Conservation (phyloP, 2,113 vertebrate genomes). For the Bagarius yarrelli region DNA sequence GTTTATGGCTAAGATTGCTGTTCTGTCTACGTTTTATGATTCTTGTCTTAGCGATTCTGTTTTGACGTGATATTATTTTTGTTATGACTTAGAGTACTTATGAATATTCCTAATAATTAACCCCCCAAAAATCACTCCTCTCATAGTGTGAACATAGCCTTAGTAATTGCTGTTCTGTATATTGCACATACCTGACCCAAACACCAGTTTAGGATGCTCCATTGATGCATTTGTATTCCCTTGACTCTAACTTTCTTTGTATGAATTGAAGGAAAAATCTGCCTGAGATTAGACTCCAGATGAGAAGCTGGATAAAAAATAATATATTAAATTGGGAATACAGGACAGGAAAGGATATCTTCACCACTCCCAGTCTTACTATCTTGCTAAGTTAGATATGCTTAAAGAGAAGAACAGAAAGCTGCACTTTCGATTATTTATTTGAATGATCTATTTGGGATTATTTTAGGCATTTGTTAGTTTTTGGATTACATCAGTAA, state of each 20-base stretch:
- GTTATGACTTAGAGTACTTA: no score
- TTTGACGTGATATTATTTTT: no score
- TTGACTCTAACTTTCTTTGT: constrained; percentile 23
- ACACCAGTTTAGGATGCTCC: constrained; percentile 25
- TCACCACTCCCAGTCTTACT: constrained; percentile 36
- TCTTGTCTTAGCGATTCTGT: no score
- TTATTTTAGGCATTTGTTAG: not conserved
- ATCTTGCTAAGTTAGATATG: constrained; percentile 20
- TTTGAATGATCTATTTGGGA: no score
- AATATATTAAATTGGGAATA: constrained; percentile 80
- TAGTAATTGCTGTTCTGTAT: no score
- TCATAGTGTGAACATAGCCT: no score
- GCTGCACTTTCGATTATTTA: no score
- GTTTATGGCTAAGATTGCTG: no score
- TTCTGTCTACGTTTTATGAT: no score
- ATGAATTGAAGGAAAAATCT: not conserved
- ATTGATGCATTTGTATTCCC: constrained; percentile 31
- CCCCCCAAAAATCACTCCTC: no score
- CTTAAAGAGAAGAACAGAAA: constrained; percentile 18
- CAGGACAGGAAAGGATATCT: constrained; percentile 63
- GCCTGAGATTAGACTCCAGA: constrained; percentile 32
- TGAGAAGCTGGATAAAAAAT: constrained; percentile 2
- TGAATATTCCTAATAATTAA: no score
- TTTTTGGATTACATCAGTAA: constrained; percentile 11
- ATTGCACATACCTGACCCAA: constrained; percentile 42